Percentiles rank a stretch among this genome's conserved stretches.
Conservation (phyloP, 2,797 vertebrate species). For the Phalanger gymnotis region DNA sequence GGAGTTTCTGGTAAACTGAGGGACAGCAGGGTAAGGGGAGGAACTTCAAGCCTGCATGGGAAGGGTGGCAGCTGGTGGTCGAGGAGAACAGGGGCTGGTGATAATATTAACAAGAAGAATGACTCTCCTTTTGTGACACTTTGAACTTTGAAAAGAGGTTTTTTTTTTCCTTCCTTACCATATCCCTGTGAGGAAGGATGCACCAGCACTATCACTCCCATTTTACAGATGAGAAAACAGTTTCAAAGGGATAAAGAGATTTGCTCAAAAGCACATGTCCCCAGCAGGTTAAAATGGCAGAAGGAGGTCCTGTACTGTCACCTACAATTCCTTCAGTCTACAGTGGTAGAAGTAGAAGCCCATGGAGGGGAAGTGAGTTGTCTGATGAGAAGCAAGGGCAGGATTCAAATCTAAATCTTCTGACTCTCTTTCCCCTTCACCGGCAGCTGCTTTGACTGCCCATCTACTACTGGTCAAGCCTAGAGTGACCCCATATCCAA, state of each 20-base stretch:
- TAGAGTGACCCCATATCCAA: background rate
- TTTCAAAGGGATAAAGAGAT: background rate
- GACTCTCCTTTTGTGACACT: background rate
- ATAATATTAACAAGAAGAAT: background rate
- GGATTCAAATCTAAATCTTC: background rate
- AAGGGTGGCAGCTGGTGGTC: background rate
- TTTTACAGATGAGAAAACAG: background rate
- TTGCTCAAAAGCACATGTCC: background rate
- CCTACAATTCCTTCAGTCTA: background rate
- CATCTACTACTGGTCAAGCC: background rate
- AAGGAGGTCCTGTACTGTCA: background rate
- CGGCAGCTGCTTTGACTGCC: background rate
- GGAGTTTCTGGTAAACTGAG: background rate
- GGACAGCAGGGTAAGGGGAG: background rate
- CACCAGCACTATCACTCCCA: background rate
- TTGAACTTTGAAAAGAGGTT: background rate
- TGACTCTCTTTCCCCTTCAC: background rate
- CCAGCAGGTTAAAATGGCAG: background rate
- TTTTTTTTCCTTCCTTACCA: background rate
- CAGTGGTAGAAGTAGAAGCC: background rate
- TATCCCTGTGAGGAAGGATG: background rate
- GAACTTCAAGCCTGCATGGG: background rate
- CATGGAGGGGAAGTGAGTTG: background rate
- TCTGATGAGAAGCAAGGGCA: background rate
- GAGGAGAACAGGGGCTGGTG: background rate